Evolutionary conservation across 2,888 invertebrate species (phyloP).

Genomic region (Drosophila subquinaria): DNA sequence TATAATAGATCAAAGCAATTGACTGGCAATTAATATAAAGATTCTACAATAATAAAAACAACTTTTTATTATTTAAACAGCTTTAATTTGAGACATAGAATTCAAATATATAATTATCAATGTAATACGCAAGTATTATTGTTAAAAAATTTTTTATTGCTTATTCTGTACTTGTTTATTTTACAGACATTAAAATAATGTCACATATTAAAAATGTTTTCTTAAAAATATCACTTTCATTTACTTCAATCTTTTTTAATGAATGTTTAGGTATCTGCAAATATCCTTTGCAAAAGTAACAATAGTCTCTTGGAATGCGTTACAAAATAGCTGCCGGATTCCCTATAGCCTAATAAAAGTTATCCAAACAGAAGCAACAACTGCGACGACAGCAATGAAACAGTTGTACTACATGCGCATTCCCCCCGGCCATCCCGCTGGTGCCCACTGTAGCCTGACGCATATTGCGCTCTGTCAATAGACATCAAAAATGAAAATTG

Average conservation of each 20-base stretch:
- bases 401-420: conserved; percentile 21
- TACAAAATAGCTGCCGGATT: conserved; percentile 9
- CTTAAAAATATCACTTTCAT: neutral
- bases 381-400: conserved; percentile 34
- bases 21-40: neutral
- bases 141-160: neutral
- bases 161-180: neutral
- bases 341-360: conserved; percentile 2
- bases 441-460: conserved; percentile 7
- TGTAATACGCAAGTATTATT: neutral
- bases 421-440: neutral
- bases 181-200: neutral
- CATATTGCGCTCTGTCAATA: conserved; percentile 68
- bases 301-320: conserved; percentile 11
- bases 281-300: neutral
- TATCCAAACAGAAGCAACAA: conserved; percentile 6
- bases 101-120: too few species aligned
- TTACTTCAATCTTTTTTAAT: neutral
- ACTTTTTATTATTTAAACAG: too few species aligned
- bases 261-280: neutral
- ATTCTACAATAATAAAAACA: too few species aligned
- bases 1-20: neutral
- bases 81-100: too few species aligned
- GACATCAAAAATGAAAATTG: conserved; percentile 79
- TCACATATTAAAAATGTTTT: neutral